These are phyloP conservation scores for Mellivora capensis DNA, from an alignment of 2,113 vertebrate genomes.

Conservation along the genomic window DNA sequence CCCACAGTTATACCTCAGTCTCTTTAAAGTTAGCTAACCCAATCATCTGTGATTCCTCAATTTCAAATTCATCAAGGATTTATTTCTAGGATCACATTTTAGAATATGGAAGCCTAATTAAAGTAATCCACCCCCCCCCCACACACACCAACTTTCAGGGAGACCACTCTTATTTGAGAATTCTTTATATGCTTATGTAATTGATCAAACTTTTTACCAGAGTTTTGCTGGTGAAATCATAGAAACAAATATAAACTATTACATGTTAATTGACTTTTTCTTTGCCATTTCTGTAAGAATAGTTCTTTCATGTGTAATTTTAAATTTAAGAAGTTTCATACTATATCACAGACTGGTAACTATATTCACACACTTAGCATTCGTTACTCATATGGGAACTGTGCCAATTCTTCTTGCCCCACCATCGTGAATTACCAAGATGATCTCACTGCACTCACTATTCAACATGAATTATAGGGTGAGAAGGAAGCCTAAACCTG, in stretches of 20 bases:
- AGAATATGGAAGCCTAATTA: not conserved
- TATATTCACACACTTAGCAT: not conserved
- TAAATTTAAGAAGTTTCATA: not conserved
- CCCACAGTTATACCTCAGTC: not conserved
- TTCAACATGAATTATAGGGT: slow-evolving; percentile 2
- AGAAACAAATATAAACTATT: not conserved
- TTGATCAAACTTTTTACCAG: not conserved
- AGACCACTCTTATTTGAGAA: not conserved
- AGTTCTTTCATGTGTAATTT: not conserved
- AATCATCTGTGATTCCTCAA: not conserved
- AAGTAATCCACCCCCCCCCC: not conserved
- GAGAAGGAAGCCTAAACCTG: not conserved
- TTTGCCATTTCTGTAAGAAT: not conserved
- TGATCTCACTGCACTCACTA: not conserved
- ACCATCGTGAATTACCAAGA: not conserved
- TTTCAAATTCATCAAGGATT: not conserved
- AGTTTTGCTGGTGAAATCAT: not conserved
- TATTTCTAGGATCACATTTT: not conserved
- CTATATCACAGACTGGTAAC: not conserved
- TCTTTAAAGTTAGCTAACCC: not conserved
- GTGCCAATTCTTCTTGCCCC: not conserved
- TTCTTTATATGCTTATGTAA: not conserved
- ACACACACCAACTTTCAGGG: not conserved
- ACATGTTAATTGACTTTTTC: not conserved
- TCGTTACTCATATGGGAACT: not conserved